Evolutionary conservation across 2,797 vertebrate genomes (phyloP).

Genomic region (Tauraco hartlaubi): DNA sequence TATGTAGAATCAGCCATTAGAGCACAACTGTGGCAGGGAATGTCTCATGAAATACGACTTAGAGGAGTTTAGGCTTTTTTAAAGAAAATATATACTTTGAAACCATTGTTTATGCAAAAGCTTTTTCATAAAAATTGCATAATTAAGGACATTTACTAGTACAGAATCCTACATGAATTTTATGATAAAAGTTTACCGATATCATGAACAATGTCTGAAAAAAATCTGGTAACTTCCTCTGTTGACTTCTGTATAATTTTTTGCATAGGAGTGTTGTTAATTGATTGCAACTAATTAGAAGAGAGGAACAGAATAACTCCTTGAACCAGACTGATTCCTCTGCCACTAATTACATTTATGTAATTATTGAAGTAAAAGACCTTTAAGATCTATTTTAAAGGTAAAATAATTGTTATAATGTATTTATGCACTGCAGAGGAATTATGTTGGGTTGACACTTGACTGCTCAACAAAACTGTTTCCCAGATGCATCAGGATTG

Average conservation of each 20-base stretch:
- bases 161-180: not conserved
- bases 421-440: not conserved
- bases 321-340: not conserved
- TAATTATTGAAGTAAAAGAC: not conserved
- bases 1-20: not conserved
- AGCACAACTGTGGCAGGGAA: not conserved
- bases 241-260: not conserved
- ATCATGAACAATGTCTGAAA: not conserved
- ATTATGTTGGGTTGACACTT: not conserved
- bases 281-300: not conserved
- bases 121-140: not conserved
- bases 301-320: not conserved
- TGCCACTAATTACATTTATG: not conserved
- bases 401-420: not conserved
- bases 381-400: not conserved
- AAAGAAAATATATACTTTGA: not conserved
- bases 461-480: not conserved
- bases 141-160: not conserved
- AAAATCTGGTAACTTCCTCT: not conserved
- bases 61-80: rapidly evolving
- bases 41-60: not conserved
- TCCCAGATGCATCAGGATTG: not conserved
- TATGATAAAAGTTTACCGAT: not conserved
- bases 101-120: not conserved
- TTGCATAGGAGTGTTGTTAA: not conserved